Evolutionary conservation across 2,888 invertebrate species (phyloP), one percentile per base, ranked within the genome.

Genomic region (Cinara cedri): DNA sequence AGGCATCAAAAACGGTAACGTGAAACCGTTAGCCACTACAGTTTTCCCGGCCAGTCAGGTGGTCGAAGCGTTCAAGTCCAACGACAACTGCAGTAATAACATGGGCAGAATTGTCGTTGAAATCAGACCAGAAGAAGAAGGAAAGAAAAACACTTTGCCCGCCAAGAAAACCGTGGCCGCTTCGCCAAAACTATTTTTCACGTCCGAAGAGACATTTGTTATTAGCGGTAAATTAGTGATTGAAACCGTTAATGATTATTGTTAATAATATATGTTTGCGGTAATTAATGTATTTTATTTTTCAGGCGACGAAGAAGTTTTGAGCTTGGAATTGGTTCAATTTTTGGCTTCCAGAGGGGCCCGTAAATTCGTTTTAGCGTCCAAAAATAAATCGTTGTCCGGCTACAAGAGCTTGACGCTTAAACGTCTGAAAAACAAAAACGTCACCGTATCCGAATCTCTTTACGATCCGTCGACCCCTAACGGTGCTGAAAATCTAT

Each of bases 251-350:
- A n/a, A n/a, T n/a, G n/a, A n/a, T n/a, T n/a, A n/a, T n/a, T n/a
- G n/a, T n/a, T n/a, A n/a, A n/a, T n/a, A n/a, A n/a, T n/a, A n/a
- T n/a, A n/a, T n/a, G n/a, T n/a, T n/a, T n/a, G n/a, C n/a, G n/a
- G n/a, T n/a, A n/a, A n/a, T n/a, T n/a, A n/a, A n/a, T n/a, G 9
- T 65, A 1, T 16, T 13, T 74, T 44, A n/a, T 51, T 14, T 0
- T 54, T 14, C 24, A 82, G 82, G 81, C 21, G 80, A 80, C 11
- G 71, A 81, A 42, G 70, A 80, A 0, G 66, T 19, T 6, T 65
- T 80, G 8, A 80, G 76, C 24, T 63, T 81, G 11, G 74, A 81
- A 80, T 42, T 81, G n/a, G 72, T 81, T 16, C 70, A 81, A 60
- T 63, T 72, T 75, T 57, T 82, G 21, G 72, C 81, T 0, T 1